phyloP scores from a whole-genome alignment of 2,797 vertebrate genomes.

The Simalia tracyae region DNA sequence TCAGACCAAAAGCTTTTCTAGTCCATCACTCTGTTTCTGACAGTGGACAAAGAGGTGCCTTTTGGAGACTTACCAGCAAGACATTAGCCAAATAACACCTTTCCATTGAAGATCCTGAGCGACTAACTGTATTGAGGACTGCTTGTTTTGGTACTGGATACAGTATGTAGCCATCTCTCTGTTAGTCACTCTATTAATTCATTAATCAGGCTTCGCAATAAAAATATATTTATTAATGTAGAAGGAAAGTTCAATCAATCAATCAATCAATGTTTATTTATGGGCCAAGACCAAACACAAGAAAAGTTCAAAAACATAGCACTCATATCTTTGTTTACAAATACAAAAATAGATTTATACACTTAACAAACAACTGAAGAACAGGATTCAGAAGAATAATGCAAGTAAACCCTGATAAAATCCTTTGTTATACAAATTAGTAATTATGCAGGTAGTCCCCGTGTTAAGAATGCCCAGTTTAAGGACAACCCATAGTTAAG shows the following conservation, averaged over 20 bases:
- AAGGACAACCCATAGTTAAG: too few species aligned
- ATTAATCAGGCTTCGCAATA: neutral
- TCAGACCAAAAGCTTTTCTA: neutral
- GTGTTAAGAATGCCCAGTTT: too few species aligned
- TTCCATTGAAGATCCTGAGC: neutral
- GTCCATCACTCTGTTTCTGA: neutral
- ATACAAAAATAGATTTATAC: neutral
- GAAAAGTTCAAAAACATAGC: neutral
- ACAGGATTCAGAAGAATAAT: neutral
- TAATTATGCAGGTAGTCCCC: neutral
- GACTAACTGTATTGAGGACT: neutral
- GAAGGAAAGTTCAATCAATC: neutral
- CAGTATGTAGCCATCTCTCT: neutral
- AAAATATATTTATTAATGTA: neutral
- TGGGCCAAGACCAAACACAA: neutral
- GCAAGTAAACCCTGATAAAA: neutral
- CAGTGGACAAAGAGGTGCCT: neutral
- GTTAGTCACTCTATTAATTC: neutral
- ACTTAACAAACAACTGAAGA: neutral
- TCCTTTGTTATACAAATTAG: neutral
- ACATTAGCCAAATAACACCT: neutral
- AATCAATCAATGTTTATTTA: neutral
- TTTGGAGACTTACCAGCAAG: neutral
- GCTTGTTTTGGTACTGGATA: neutral
- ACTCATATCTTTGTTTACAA: neutral